Conservation (phyloP, 2,888 invertebrate species). For the Volucella inanis region DNA sequence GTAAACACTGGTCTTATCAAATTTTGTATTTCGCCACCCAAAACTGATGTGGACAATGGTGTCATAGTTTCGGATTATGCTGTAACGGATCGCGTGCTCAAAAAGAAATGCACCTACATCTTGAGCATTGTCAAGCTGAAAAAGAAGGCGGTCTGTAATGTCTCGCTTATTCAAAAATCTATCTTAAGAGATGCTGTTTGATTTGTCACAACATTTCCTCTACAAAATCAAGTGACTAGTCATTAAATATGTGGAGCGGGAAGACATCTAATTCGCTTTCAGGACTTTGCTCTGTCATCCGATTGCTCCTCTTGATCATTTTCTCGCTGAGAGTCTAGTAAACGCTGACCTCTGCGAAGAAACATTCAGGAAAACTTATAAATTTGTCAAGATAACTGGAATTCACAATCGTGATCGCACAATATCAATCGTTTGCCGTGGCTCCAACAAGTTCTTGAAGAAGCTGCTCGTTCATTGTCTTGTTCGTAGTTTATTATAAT, state of each 20-base stretch:
- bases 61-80: constrained; percentile 98
- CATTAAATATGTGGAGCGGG: constrained; percentile 98
- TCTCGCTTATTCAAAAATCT: constrained; percentile 94
- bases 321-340: constrained; percentile 97
- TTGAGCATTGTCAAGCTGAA: constrained; percentile 99
- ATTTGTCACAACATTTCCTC: constrained; percentile 98
- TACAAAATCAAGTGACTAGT: constrained; percentile 99
- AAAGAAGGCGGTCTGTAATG: constrained; percentile 99
- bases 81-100: constrained; percentile 99
- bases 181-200: constrained; percentile 96
- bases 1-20: constrained; percentile 99
- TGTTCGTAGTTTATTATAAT: constrained; percentile 96
- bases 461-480: constrained; percentile 95
- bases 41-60: constrained; percentile 99
- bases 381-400: constrained; percentile 96
- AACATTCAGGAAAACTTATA: constrained; percentile 92
- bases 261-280: constrained; percentile 98
- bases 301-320: constrained; percentile 98
- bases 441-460: constrained; percentile 93
- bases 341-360: constrained; percentile 98
- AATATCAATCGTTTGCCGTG: constrained; percentile 95
- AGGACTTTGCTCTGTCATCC: constrained; percentile 97
- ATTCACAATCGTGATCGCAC: constrained; percentile 94
- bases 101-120: constrained; percentile 98
- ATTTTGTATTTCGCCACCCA: constrained; percentile 99